Base-by-base conservation (phyloP, 2,113 vertebrate genomes). In the Phycodurus eques region DNA sequence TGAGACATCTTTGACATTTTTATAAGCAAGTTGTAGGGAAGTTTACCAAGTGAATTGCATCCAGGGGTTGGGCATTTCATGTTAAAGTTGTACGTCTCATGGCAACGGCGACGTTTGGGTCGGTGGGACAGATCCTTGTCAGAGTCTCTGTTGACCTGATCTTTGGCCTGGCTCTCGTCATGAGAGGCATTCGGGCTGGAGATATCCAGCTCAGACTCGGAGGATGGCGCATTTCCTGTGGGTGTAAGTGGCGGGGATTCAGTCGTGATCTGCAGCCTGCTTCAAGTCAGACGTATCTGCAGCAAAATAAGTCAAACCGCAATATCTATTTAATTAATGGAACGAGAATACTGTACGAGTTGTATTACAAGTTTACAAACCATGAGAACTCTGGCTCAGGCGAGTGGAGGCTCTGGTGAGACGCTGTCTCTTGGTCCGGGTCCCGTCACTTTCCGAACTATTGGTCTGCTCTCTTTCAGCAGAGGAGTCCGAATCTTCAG, bases 71-170 rank as follows among this genome's bases (percentile, higher is more conserved):
- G 98, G 78, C 98, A 99, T 76, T 99, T 99, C 96, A 99, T 99
- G 86, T 99, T 99, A 85, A 99, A 99, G 87, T 99, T 99, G 92
- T 99, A 99, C 83, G 97, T 99, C 85, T 99, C 98, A 0, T 99
- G 98, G 88, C 98, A 99, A 74, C 97, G 96, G 14, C 97, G 95
- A 5, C 98, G 95, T 76, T 99, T 99, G 62, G 98, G 98, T 22
- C 97, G 93, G 82, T 98, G 96, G 35, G 97, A 96, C 0, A 97
- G 94, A 87, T 99, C 97, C 11, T 98, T 99, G 81, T 96, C 96
- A 0, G 96, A 98, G 88, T 98, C 98, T 90, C 98, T 95, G 86
- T 92, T 90, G 76, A 94, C 94, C 86, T 94, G 89, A 86, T 99
- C 98, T 92, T 98, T 98, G 80, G 96, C 91, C 71, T 95, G 88